A percentile compares a stretch with the other conserved stretches of the same genome.
These are phyloP conservation scores for Bergia sp. DNA, from an alignment of 92 coral and sea anemone genomes.

Conservation along the genomic window DNA sequence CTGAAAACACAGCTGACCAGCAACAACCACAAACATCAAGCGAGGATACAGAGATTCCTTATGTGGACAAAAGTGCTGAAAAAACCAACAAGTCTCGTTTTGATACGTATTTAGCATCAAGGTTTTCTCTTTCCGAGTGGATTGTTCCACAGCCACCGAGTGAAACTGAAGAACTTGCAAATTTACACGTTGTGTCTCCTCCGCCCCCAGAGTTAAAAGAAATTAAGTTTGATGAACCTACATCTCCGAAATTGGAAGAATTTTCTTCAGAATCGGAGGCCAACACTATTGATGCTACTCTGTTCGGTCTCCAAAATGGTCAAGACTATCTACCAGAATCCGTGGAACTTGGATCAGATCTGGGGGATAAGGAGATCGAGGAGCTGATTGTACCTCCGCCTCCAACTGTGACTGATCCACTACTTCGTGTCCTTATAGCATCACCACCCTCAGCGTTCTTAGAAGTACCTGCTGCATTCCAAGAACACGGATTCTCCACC, in stretches of 20 bases:
- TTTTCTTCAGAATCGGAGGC: slow-evolving; percentile 12
- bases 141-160: slow-evolving; percentile 80
- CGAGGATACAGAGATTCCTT: neutral
- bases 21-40: neutral
- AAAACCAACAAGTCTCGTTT: neutral
- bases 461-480: neutral
- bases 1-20: neutral
- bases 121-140: slow-evolving; percentile 69
- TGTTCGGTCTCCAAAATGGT: slow-evolving; percentile 22
- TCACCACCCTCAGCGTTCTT: slow-evolving; percentile 41
- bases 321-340: slow-evolving; percentile 5
- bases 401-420: slow-evolving; percentile 51
- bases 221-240: slow-evolving; percentile 17
- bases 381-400: slow-evolving; percentile 76
- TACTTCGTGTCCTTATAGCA: slow-evolving; percentile 26
- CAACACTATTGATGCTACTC: neutral
- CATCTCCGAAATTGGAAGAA: neutral
- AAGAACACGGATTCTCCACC: slow-evolving; percentile 3
- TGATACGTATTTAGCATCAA: slow-evolving; percentile 31
- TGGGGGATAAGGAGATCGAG: slow-evolving; percentile 56
- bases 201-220: slow-evolving; percentile 59
- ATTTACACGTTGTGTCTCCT: slow-evolving; percentile 71
- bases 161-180: slow-evolving; percentile 65
- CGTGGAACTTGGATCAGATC: slow-evolving; percentile 44
- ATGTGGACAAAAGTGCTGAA: neutral